These are phyloP conservation scores for Phodopus roborovskii DNA, from an alignment of 2,113 vertebrate genomes.

Conservation along the genomic window DNA sequence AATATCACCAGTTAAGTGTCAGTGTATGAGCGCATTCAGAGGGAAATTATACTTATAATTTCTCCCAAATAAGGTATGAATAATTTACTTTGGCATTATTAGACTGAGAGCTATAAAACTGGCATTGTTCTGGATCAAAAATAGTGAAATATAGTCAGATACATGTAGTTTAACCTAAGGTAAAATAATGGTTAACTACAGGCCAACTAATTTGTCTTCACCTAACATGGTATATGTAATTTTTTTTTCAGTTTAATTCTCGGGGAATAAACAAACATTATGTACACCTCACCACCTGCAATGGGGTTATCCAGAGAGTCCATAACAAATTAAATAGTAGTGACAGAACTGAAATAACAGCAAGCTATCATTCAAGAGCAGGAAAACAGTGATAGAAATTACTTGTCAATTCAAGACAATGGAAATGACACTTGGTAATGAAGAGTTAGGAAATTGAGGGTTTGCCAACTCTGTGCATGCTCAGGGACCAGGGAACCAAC, in stretches of 20 bases:
- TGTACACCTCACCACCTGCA: not conserved
- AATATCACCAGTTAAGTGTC: slow-evolving; percentile 13
- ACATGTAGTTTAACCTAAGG: not conserved
- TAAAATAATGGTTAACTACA: not conserved
- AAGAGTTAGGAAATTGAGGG: not conserved
- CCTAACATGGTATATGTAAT: not conserved
- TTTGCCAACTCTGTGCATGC: not conserved
- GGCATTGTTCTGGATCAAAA: slow-evolving; percentile 12
- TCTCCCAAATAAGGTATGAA: slow-evolving; percentile 31
- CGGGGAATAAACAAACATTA: slow-evolving; percentile 7
- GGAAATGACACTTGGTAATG: not conserved
- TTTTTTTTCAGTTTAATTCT: not conserved
- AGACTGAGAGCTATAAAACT: not conserved
- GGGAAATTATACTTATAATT: slow-evolving; percentile 2
- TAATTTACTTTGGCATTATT: slow-evolving; percentile 52
- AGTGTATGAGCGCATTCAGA: not conserved
- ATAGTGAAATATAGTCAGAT: not conserved
- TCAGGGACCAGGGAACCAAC: not conserved
- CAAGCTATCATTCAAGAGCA: slow-evolving; percentile 35
- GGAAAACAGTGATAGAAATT: slow-evolving; percentile 36
- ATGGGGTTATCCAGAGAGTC: not conserved
- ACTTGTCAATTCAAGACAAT: slow-evolving; percentile 18
- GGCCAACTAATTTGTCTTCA: not conserved
- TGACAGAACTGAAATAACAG: not conserved
- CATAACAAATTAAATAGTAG: slow-evolving; percentile 40